Evolutionary conservation across 2,113 vertebrate species (phyloP).

Genomic region (Pseudorectes ferrugineus): DNA sequence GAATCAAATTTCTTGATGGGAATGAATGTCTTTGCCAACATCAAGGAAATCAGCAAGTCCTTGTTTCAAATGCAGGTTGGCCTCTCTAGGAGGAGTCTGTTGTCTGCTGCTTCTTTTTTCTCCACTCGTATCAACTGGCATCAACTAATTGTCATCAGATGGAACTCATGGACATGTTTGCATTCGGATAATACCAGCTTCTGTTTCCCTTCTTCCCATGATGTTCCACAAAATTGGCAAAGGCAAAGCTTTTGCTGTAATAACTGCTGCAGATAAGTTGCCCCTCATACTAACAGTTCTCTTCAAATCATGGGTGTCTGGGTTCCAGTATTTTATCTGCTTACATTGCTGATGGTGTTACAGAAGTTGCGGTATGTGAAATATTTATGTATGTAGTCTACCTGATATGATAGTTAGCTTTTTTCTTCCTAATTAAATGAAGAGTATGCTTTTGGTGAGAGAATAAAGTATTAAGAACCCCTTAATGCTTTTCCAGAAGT

Average conservation of each 20-base stretch:
- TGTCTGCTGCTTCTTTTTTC: background rate
- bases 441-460: background rate
- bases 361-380: background rate
- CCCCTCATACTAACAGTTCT: background rate
- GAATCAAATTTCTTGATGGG: background rate
- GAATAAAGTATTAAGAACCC: background rate
- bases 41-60: background rate
- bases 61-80: background rate
- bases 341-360: background rate
- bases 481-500: background rate
- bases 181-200: background rate
- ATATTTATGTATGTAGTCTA: background rate
- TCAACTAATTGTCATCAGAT: background rate
- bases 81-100: background rate
- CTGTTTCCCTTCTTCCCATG: background rate
- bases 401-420: background rate
- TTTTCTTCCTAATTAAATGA: background rate
- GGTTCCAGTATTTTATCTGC: background rate
- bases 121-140: background rate
- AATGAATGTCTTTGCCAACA: background rate
- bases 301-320: background rate
- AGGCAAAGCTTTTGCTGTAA: background rate
- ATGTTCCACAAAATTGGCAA: background rate
- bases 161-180: background rate
- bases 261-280: background rate